Evolutionary conservation across 2,888 invertebrate genomes (phyloP), one percentile per base, ranked within the genome.

Genomic region (Limnephilus rhombicus): DNA sequence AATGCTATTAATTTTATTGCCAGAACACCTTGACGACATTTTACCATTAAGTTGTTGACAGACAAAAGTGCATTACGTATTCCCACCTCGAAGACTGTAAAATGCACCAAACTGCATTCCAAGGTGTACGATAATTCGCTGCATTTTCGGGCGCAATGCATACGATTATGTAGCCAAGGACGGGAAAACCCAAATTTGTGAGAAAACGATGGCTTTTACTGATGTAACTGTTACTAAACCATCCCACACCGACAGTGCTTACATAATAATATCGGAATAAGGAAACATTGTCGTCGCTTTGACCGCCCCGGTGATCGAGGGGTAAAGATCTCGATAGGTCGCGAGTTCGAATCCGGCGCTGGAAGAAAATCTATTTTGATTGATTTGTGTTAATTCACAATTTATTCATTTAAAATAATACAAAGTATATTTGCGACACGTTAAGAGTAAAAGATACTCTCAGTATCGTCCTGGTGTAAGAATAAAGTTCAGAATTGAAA

Each of bases 91-190:
- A 68, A 68, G 68, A n/a, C n/a, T 24, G 24, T 68, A 24, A n/a
- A 68, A 68, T 68, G 68, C 68, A 68, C 68, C n/a, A 68, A 68
- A 68, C 68, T 68, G 68, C 68, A 68, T 68, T 68, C 68, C 68
- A 24, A 68, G 2, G 68, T 9, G 68, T 68, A n/a, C 24, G 9
- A 68, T 68, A 68, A 68, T n/a, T 68, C 68, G 24, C 9, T 68
- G 68, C 24, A n/a, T 24, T 68, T 68, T 68, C 9, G 68, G 68
- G 68, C 24, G 24, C 68, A 68, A 9, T 68, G 68, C 68, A n/a
- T 68, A 9, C 5, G 2, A 68, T 49, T 49, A 49, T n/a, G 2
- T 9, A 0, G n/a, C 68, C 68, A 68, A 68, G 68, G 24, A 68
- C 68, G 68, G 68, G 24, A 68, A 68, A 68, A 68, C 68, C 68